Base-by-base conservation (phyloP, 2,797 vertebrate species). In the Orestias chungarensis region DNA sequence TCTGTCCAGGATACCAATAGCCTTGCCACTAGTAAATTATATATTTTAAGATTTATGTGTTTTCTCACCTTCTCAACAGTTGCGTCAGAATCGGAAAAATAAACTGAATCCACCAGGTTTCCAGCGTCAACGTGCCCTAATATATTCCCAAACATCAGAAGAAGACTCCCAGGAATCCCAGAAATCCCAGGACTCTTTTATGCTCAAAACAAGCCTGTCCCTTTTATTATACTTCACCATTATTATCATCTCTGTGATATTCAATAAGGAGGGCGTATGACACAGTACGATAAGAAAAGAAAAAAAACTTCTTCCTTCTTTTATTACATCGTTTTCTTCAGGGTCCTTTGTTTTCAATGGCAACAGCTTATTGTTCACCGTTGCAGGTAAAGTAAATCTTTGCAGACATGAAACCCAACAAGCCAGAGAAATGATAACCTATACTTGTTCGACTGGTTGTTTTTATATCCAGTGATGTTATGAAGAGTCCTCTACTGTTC, bases 341-440 rank as follows among this genome's bases (percentile, higher is more conserved):
- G 29, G 68, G 69, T 62, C 35, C 52, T 83, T 88, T 91, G 80
- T 91, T 81, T 61, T 70, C 72, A 50, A n/a, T 18, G 67, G 68
- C 73, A 86, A 71, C 71, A 70, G 31, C 35, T 86, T 65, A 81
- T 92, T 92, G 87, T 91, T 68, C 14, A 25, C 65, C 27, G 10
- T 71, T 73, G 74, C 70, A 82, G 81, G 87, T 71, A 90, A 87
- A 87, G 86, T 82, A 42, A 80, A 59, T 52, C 83, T 76, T 79
- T 71, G 64, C 52, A 47, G 70, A 73, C 50, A 73, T 86, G 90
- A 90, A 90, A 90, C 87, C 84, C 70, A 83, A 88, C 84, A 82
- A 81, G 82, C 55, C 70, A 71, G 52, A 82, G 71, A 81, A 40
- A 80, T 75, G 71, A 68, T 74, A 87, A 76, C 68, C 66, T 73